Evolutionary conservation across 2,888 invertebrate species (phyloP).

Genomic region (Brachypterus glaber): DNA sequence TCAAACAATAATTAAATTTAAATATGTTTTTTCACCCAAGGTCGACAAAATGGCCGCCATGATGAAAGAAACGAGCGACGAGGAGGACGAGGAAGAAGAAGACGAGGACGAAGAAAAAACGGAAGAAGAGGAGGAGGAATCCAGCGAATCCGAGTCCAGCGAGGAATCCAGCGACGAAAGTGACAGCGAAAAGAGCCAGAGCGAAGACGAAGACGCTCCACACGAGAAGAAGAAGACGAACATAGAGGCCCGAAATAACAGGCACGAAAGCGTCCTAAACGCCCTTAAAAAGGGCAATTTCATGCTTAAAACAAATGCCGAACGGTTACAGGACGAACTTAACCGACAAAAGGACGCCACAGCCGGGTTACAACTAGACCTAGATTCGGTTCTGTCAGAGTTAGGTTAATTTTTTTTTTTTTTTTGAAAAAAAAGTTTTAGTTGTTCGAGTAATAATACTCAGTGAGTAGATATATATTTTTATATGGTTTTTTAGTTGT

Average conservation of each 20-base stretch:
- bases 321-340: slow-evolving; percentile 76
- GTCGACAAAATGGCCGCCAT: slow-evolving; percentile 85
- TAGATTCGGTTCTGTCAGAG: slow-evolving; percentile 79
- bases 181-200: slow-evolving; percentile 52
- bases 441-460: no score
- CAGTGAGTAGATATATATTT: no score
- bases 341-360: slow-evolving; percentile 75
- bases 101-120: slow-evolving; percentile 45
- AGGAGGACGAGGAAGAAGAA: slow-evolving; percentile 52
- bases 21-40: no score
- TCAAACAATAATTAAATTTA: no score
- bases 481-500: no score
- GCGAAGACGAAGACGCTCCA: slow-evolving; percentile 53
- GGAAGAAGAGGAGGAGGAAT: slow-evolving; percentile 49
- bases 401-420: slow-evolving; percentile 62
- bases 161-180: slow-evolving; percentile 54
- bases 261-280: slow-evolving; percentile 68
- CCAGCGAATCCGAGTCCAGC: slow-evolving; percentile 58
- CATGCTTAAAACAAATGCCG: slow-evolving; percentile 77
- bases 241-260: slow-evolving; percentile 54
- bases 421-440: no score
- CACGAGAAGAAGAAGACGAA: slow-evolving; percentile 58
- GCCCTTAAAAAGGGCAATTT: slow-evolving; percentile 84
- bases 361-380: slow-evolving; percentile 65
- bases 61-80: slow-evolving; percentile 62